A percentile compares a stretch with the other conserved stretches of the same genome.
phyloP scores from a whole-genome alignment of 1,140 invertebrate genomes.

The Augochlora pura region DNA sequence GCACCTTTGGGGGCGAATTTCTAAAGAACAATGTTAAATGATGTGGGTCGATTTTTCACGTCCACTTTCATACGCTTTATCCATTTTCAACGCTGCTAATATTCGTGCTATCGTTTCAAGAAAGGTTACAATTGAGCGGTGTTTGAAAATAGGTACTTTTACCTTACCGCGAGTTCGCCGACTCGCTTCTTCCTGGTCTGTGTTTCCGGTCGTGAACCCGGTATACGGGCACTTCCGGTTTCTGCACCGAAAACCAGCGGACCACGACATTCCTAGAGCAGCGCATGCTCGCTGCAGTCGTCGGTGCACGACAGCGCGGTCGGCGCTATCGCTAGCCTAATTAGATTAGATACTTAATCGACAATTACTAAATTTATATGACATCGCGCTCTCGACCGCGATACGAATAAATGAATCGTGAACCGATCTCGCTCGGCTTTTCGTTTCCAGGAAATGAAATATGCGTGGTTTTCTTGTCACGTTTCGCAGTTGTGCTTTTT shows the following conservation, averaged over 20 bases:
- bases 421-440: not conserved
- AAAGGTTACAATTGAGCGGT: too few species aligned
- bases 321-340: slow-evolving; percentile 48
- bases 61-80: too few species aligned
- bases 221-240: slow-evolving; percentile 49
- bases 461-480: too few species aligned
- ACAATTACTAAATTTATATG: slow-evolving; percentile 27
- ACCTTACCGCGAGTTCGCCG: too few species aligned
- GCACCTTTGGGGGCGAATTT: too few species aligned
- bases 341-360: slow-evolving; percentile 62
- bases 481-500: too few species aligned
- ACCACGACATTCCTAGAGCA: slow-evolving; percentile 30
- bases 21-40: too few species aligned
- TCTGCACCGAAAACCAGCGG: slow-evolving; percentile 46
- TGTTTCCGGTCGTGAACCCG: slow-evolving; percentile 47
- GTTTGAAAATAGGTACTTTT: too few species aligned
- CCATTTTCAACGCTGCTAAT: too few species aligned
- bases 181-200: slow-evolving; percentile 16
- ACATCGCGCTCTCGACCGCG: not conserved
- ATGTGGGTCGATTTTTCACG: too few species aligned
- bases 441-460: not conserved
- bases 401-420: not conserved
- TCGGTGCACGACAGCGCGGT: slow-evolving; percentile 12
- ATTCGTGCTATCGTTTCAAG: too few species aligned
- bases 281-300: not conserved